Evolutionary conservation across 30 jellyfish, hydroid and myxozoan genomes (phyloP).

Genomic region (Aurelia sp.): DNA sequence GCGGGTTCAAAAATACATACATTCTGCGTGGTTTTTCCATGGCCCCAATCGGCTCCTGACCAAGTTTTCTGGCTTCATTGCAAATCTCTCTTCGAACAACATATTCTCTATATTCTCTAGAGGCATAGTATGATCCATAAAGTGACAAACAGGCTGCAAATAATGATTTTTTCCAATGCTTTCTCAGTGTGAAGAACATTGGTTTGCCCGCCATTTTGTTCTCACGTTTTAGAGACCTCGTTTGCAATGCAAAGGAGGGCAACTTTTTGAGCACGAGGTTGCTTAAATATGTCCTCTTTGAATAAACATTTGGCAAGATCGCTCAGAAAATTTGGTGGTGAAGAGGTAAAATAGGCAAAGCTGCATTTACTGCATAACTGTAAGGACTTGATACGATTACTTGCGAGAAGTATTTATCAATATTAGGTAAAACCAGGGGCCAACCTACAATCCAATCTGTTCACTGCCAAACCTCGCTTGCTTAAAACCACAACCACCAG

Average conservation of each 20-base stretch:
- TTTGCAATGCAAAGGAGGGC: neutral
- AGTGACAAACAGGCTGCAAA: conserved; percentile 63
- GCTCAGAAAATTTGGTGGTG: neutral
- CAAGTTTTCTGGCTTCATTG: conserved; percentile 60
- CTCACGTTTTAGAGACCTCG: neutral
- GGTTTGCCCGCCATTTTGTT: conserved; percentile 68
- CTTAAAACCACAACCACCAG: too few species aligned
- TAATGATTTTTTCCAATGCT: conserved; percentile 67
- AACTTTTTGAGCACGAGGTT: neutral
- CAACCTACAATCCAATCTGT: too few species aligned
- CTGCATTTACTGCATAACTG: too few species aligned
- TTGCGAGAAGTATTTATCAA: too few species aligned
- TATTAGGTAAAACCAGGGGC: too few species aligned
- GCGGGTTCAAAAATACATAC: conserved; percentile 77
- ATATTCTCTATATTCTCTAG: conserved; percentile 59
- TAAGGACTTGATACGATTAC: too few species aligned
- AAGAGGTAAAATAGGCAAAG: too few species aligned
- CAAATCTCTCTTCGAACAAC: conserved; percentile 71
- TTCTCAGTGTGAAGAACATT: conserved; percentile 55
- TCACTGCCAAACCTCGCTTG: too few species aligned
- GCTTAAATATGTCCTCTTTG: neutral
- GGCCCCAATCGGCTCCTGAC: conserved; percentile 66
- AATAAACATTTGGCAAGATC: neutral
- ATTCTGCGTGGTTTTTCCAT: conserved; percentile 82
- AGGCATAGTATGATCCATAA: conserved; percentile 63